These are phyloP conservation scores for Lucilia cuprina DNA, from an alignment of 1,140 invertebrate genomes.

Conservation along the genomic window DNA sequence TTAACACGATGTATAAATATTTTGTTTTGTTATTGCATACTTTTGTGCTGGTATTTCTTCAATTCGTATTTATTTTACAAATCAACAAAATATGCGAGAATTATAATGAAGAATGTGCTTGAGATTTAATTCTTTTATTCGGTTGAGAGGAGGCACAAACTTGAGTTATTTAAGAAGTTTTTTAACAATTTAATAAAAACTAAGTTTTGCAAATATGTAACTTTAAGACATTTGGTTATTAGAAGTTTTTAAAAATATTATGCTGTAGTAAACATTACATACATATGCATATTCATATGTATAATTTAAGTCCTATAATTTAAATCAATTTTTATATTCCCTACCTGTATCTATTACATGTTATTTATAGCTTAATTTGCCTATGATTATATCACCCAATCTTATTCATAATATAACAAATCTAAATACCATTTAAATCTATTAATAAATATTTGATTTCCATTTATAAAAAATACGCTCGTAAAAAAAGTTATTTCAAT, in stretches of 20 bases:
- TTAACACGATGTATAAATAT: conserved; percentile 17
- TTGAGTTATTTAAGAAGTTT: background rate
- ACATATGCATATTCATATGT: no score
- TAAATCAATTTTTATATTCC: no score
- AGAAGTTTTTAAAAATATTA: no score
- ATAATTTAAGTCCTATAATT: no score
- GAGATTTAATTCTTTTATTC: conserved; percentile 10
- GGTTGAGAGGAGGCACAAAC: background rate
- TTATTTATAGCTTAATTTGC: background rate
- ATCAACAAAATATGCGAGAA: conserved; percentile 18
- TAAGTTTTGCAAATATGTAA: no score
- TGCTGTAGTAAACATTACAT: no score
- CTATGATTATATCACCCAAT: background rate
- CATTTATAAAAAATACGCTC: background rate
- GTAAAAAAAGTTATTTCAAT: conserved; percentile 11
- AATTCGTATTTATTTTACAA: background rate
- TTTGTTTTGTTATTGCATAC: conserved; percentile 29
- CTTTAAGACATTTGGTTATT: no score
- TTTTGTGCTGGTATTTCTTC: conserved; percentile 31
- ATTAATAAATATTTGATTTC: background rate
- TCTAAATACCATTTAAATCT: background rate
- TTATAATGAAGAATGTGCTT: conserved; percentile 3
- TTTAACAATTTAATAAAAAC: background rate
- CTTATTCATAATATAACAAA: background rate
- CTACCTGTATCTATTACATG: no score